Evolutionary conservation across 2,113 vertebrate genomes (phyloP).

Genomic region (Chloroceryle aenea): DNA sequence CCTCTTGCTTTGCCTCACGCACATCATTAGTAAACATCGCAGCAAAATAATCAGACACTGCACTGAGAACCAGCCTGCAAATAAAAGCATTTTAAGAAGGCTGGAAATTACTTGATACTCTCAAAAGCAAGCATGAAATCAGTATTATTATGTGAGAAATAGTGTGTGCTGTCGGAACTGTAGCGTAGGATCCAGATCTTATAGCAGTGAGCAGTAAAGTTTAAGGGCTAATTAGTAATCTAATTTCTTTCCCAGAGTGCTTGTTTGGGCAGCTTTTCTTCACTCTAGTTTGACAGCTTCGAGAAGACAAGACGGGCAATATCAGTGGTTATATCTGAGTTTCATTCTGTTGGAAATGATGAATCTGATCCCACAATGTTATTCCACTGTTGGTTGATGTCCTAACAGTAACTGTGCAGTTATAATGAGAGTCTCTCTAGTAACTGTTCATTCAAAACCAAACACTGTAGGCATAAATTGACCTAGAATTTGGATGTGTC

Average conservation of each 20-base stretch:
- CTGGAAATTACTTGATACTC: background rate
- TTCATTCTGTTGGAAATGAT: background rate
- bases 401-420: background rate
- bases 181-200: background rate
- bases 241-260: background rate
- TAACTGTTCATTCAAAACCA: background rate
- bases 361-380: background rate
- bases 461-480: background rate
- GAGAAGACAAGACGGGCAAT: background rate
- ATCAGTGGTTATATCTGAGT: background rate
- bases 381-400: background rate
- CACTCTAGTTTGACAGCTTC: background rate
- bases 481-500: background rate
- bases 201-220: background rate
- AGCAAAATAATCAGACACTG: conserved; percentile 96
- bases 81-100: background rate
- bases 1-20: conserved; percentile 93
- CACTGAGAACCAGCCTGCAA: conserved; percentile 91
- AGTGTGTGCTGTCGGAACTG: background rate
- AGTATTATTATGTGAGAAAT: background rate
- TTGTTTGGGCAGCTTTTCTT: background rate
- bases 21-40: conserved; percentile 98
- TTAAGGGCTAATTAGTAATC: background rate
- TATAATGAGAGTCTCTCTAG: background rate
- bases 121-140: background rate